Conservation (phyloP, 2,797 vertebrate species). For the Pseudochromis fuscus region DNA sequence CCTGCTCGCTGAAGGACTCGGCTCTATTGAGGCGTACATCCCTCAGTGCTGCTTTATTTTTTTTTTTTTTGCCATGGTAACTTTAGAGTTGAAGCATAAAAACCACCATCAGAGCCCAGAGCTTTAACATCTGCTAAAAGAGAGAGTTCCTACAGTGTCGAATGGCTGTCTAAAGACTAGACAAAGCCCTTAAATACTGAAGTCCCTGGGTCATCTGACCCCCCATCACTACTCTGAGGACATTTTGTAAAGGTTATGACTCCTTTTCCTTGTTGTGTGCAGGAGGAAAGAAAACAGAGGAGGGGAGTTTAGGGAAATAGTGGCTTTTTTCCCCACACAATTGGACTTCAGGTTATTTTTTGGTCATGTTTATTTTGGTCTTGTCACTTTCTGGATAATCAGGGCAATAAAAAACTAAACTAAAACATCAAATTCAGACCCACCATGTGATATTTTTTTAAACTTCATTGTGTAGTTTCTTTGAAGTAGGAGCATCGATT, state of each 20-base stretch:
- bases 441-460: background rate
- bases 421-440: background rate
- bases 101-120: constrained; percentile 39
- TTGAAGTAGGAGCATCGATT: constrained; percentile 1
- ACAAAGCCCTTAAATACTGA: constrained; percentile 28
- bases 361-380: constrained; percentile 17
- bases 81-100: constrained; percentile 73
- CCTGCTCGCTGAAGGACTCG: constrained; percentile 58
- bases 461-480: background rate
- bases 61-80: constrained; percentile 80
- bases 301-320: background rate
- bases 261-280: constrained; percentile 2
- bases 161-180: constrained; percentile 22
- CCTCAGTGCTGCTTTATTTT: constrained; percentile 50
- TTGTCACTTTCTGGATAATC: constrained; percentile 1
- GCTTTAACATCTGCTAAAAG: constrained; percentile 63
- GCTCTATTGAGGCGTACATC: constrained; percentile 68
- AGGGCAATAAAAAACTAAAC: background rate
- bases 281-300: background rate
- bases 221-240: background rate
- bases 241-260: constrained; percentile 2
- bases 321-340: background rate
- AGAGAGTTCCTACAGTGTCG: constrained; percentile 41
- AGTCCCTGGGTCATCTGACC: background rate
- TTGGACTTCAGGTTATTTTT: constrained; percentile 15